Base-by-base conservation (phyloP, 1,140 invertebrate species). In the Bombus fervidus region DNA sequence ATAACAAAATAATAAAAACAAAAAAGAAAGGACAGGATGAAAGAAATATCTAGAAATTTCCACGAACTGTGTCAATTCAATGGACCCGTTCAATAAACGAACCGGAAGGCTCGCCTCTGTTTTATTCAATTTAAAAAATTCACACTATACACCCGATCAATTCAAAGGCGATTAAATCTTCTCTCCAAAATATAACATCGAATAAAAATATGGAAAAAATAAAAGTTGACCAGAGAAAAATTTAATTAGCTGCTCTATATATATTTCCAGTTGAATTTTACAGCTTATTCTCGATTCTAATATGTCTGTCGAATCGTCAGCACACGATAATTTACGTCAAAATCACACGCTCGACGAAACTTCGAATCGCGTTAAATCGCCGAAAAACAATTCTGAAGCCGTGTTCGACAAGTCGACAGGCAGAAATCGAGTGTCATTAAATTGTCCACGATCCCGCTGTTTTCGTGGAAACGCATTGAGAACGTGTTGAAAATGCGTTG, bases 381-480 rank as follows among this genome's bases (percentile, higher is more conserved):
- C 18, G 31, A 74, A 76, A 89, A 89, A 89, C 31, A 57, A 66
- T 83, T 80, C 68, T 69, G 43, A 22, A 22, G 57, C 59, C 75
- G 37, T 64, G 57, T 78, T 31, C 75, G 13, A 13, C 28, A 1
- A 13, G 9, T 3, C 34, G 82, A 88, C 82, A 68, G 64, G 0
- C 79, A 69, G 41, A 34, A 75, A 47, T 85, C 79, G 83, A 89
- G 25, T 43, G 72, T 31, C 79, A 72, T 72, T 43, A 71, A 34
- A 64, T 41, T 18, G 57, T 31, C 10, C 37, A 34, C 25, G 57
- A 13, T 12, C 8, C 15, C 57, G 75, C 2, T n/a, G n/a, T 39
- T 41, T 53, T 53, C 73, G 43, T 25, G 18, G 43, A 5, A 53
- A 53, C 18, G 47, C 47, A 53, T 22, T 53, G 47, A 37, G 39